These are phyloP conservation scores for Strigamia transsilvanica DNA, from an alignment of 2,888 invertebrate genomes.

Conservation along the genomic window DNA sequence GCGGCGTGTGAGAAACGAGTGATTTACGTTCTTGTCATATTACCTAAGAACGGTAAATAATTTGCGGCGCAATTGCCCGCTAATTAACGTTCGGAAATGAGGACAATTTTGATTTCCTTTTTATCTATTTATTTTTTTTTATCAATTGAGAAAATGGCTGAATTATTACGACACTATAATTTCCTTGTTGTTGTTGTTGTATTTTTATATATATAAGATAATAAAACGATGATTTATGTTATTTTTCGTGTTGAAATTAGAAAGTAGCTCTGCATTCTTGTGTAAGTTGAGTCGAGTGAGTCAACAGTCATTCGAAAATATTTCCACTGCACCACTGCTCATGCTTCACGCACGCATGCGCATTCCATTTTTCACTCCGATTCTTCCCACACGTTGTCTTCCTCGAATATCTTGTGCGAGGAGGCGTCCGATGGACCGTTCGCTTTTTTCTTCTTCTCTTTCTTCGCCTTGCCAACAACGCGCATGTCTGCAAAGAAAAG, in stretches of 20 bases:
- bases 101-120: background rate
- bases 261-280: slow-evolving; percentile 14
- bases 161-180: background rate
- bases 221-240: background rate
- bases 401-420: slow-evolving; percentile 48
- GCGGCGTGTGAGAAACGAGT: background rate
- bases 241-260: background rate
- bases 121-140: background rate
- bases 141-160: background rate
- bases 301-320: slow-evolving; percentile 36
- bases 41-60: slow-evolving; percentile 29
- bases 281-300: slow-evolving; percentile 23
- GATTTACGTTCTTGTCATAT: slow-evolving; percentile 45
- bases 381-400: slow-evolving; percentile 46
- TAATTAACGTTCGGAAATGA: slow-evolving; percentile 28
- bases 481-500: background rate
- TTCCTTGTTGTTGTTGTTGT: background rate
- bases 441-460: background rate
- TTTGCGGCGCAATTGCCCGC: slow-evolving; percentile 2
- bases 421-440: slow-evolving; percentile 44
- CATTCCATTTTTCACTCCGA: slow-evolving; percentile 26
- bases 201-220: background rate
- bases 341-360: slow-evolving; percentile 48
- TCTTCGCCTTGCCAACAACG: slow-evolving; percentile 10
- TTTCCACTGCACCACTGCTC: slow-evolving; percentile 36